These are phyloP conservation scores for Ectobius pallidus DNA, from an alignment of 2,888 invertebrate species.

Conservation along the genomic window DNA sequence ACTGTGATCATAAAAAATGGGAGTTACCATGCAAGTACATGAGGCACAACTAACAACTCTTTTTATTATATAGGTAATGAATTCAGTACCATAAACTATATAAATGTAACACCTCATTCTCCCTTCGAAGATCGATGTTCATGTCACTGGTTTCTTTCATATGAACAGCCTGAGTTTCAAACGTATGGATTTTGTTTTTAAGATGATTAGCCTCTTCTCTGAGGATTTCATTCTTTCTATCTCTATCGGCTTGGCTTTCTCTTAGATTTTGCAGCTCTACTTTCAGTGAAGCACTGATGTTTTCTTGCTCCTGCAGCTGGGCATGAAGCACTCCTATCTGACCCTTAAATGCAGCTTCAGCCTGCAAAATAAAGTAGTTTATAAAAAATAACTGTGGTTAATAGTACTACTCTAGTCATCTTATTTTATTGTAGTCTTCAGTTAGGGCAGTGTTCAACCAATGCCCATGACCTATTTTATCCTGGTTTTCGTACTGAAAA, in stretches of 20 bases:
- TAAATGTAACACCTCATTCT: slow-evolving; percentile 59
- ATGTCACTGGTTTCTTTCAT: slow-evolving; percentile 61
- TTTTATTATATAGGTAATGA: too few species aligned
- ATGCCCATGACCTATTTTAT: too few species aligned
- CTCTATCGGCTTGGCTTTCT: slow-evolving; percentile 48
- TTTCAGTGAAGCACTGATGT: slow-evolving; percentile 52
- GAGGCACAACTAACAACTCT: too few species aligned
- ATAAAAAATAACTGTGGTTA: too few species aligned
- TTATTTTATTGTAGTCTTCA: too few species aligned
- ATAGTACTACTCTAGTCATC: too few species aligned
- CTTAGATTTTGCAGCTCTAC: slow-evolving; percentile 58
- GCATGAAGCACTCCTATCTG: slow-evolving; percentile 51
- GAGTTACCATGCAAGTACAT: too few species aligned
- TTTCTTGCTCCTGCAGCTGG: slow-evolving; percentile 53
- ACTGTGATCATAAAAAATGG: too few species aligned
- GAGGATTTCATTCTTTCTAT: slow-evolving; percentile 47
- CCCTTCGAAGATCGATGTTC: slow-evolving; percentile 59
- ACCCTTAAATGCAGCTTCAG: slow-evolving; percentile 50
- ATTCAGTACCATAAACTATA: too few species aligned
- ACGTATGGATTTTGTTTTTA: slow-evolving; percentile 48
- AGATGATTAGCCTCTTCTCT: slow-evolving; percentile 53
- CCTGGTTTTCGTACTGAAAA: too few species aligned
- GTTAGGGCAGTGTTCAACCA: too few species aligned
- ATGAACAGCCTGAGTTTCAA: slow-evolving; percentile 50
- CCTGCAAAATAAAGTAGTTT: slow-evolving; percentile 49